These are phyloP conservation scores for Ectobius pallidus DNA, from an alignment of 2,888 invertebrate genomes.

Conservation along the genomic window DNA sequence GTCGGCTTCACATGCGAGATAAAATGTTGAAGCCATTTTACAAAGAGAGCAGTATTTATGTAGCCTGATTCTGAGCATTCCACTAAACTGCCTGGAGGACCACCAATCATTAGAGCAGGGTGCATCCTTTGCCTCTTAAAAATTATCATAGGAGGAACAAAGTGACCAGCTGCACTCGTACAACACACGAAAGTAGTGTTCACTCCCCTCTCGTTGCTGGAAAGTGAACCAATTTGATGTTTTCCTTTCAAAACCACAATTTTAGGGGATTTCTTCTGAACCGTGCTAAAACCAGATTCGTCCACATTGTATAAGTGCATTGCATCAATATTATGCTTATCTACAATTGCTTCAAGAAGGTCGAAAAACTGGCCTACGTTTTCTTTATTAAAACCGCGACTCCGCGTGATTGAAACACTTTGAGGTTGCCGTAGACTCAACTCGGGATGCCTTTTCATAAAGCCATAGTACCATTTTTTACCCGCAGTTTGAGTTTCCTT, in stretches of 20 bases:
- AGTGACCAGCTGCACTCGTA: not conserved
- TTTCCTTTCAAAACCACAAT: not conserved
- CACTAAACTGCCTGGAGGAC: not conserved
- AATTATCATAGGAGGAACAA: slow-evolving; percentile 7
- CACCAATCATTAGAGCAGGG: not conserved
- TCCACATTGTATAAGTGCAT: slow-evolving; percentile 2
- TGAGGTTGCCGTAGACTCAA: slow-evolving; percentile 44
- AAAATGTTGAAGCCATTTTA: slow-evolving; percentile 51
- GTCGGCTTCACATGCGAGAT: slow-evolving; percentile 48
- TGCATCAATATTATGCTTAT: slow-evolving; percentile 18
- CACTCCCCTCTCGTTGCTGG: not conserved
- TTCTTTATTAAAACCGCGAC: slow-evolving; percentile 43
- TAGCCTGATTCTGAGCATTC: slow-evolving; percentile 23
- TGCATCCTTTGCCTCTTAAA: not conserved
- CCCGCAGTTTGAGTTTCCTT: slow-evolving; percentile 25
- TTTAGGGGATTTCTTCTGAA: not conserved
- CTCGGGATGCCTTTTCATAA: slow-evolving; percentile 42
- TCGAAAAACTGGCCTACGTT: slow-evolving; percentile 45
- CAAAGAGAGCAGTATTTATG: slow-evolving; percentile 51
- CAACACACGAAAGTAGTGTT: slow-evolving; percentile 10
- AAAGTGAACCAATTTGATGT: not conserved
- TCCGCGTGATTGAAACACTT: slow-evolving; percentile 42
- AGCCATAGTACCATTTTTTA: slow-evolving; percentile 34
- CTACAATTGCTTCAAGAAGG: slow-evolving; percentile 33
- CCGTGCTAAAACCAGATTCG: not conserved